Base-by-base conservation (phyloP, 2,888 invertebrate species). In the Chrysotoxum bicinctum region DNA sequence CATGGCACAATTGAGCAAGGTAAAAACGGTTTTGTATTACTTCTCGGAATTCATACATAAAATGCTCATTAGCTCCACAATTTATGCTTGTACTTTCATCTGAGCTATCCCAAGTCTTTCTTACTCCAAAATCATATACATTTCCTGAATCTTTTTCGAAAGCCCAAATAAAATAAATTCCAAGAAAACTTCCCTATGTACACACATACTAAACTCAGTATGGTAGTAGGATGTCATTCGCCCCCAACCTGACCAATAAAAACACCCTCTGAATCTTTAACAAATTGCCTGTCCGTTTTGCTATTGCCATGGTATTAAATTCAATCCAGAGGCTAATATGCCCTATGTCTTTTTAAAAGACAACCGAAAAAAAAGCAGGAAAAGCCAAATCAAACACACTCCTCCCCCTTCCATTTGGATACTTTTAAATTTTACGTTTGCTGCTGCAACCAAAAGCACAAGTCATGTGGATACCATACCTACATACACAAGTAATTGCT, bases 271-370 rank as follows among this genome's bases (percentile, higher is more conserved):
- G 23, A 62, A 62, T 62, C 40, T 40, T 62, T 62, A 62, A 26
- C 60, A 62, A 62, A 62, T 62, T n/a, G 35, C 37, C 37, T 60
- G 35, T 60, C 60, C 23, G 5, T 40, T 58, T 60, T 40, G 37
- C 60, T 23, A 40, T 60, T 60, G 26, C 37, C 60, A 26, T 35
- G 19, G 16, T 26, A 62, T 62, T 26, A 62, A 62, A 37, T 43
- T 62, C 23, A 62, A 62, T 62, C 40, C 60, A 26, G 7, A 3
- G 26, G 21, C 2, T n/a, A n/a, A n/a, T 40, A 23, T 35, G 14
- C 60, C 21, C 21, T 23, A 23, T 60, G 60, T 43, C 26, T 16
- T 62, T 12, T 43, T 5, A 43, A 21, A 56, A 16, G 4, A 16
- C 30, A 30, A 54, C 16, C 10, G 35, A n/a, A 10, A 12, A 35